Evolutionary conservation across 2,113 vertebrate species (phyloP).

Genomic region (Sakesphorus luctuosus): DNA sequence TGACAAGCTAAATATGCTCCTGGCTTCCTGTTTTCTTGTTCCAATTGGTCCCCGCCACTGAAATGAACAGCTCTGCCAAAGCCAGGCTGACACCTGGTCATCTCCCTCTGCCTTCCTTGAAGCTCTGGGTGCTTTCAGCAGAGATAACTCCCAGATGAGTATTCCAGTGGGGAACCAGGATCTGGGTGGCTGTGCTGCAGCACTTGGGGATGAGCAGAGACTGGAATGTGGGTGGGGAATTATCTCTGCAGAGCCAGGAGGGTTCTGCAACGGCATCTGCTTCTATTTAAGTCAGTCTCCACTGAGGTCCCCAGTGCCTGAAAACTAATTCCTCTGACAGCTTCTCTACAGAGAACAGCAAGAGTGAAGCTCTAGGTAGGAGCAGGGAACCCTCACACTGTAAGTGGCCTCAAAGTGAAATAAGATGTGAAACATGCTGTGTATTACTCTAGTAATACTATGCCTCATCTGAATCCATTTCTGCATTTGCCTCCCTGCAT

Average conservation of each 20-base stretch:
- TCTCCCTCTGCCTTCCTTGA: not conserved
- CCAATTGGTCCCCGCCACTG: not conserved
- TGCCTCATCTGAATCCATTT: not conserved
- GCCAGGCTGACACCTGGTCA: not conserved
- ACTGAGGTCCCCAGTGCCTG: not conserved
- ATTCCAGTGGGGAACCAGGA: not conserved
- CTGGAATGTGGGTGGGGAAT: not conserved
- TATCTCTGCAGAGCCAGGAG: not conserved
- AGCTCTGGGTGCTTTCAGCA: not conserved
- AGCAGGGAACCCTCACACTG: not conserved
- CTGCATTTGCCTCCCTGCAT: not conserved
- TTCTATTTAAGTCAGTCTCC: not conserved
- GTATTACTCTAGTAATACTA: not conserved
- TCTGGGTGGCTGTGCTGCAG: not conserved
- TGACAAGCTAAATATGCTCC: not conserved
- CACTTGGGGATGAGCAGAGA: not conserved
- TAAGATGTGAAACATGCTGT: not conserved
- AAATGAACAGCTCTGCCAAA: not conserved
- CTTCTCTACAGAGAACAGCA: not conserved
- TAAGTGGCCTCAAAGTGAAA: not conserved
- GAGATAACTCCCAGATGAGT: not conserved
- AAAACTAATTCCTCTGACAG: conserved; percentile 1
- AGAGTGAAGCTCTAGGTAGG: not conserved
- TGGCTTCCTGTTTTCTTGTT: conserved; percentile 5
- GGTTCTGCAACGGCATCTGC: conserved; percentile 25